Base-by-base conservation (phyloP, 23 tunicate species). In the Halocynthia aurantium region DNA sequence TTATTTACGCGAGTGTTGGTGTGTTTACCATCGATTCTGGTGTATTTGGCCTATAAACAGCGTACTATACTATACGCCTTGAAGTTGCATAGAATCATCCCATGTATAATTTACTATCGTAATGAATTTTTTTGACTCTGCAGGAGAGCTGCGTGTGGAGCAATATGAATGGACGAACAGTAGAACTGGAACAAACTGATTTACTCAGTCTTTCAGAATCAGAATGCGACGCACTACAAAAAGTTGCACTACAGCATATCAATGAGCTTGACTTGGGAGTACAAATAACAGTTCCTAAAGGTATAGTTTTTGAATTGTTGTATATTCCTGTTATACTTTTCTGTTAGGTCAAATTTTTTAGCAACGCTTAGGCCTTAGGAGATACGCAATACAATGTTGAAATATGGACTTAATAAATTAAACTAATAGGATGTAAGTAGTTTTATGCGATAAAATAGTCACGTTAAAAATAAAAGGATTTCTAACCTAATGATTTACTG, bases 141-240 rank as follows among this genome's bases (percentile, higher is more conserved):
- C 82, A 88, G 95, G 95, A 84, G 8, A 57, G 79, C 22, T 83
- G 83, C 63, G 57, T 76, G 6, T 88, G 95, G 95, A 67, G 76
- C 67, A 88, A 88, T 57, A 57, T 88, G 88, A 88, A 70, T 19
- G 95, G 95, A 65, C 62, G 66, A 17, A 65, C 53, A 17, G 86
- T 88, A 65, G 80, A 77, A 53, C 60, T 88, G n/a, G 81, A 68
- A 11, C 73, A 82, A 52, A 82, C 81, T 10, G 75, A 83, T 6
- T 83, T 91, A n/a, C 83, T 80, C 67, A 84, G 84, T 44, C 54
- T 92, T 70, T 92, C 98, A 13, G 98, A 92, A 69, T 60, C 83
- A 13, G 98, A 92, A 75, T 78, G 98, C 55, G 81, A 78, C 54
- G 98, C 98, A 15, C 64, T 86, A 52, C 81, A 78, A 73, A 92